Evolutionary conservation across 2,113 vertebrate species (phyloP), one percentile per base, ranked within the genome.

Genomic region (Aix galericulata): DNA sequence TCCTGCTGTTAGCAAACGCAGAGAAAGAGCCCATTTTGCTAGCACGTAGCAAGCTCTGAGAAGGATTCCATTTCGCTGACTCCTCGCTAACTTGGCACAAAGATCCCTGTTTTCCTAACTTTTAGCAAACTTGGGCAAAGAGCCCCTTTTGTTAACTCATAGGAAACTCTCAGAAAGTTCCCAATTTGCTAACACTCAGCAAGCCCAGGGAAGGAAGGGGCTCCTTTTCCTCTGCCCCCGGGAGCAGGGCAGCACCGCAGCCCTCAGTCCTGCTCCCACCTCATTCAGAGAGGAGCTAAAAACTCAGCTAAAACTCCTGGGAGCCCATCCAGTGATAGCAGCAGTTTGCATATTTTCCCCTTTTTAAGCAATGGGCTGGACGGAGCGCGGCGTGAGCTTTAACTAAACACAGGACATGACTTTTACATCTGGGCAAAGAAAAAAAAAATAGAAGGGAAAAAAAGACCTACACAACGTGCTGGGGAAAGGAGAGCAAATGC

Each of bases 291-390:
- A 29, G 91, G 53, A 86, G 69, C 50, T 91, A 48, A 80, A 92
- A 81, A 73, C 36, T 38, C 84, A 34, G 26, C 38, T 46, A 32
- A 25, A 34, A 27, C 62, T 85, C n/a, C 82, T 50, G 89, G 88
- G 80, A 96, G 71, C 5, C 67, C 66, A 67, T 91, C 93, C 88
- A 93, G 82, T 69, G 74, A 74, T 58, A 92, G 89, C 78, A 48
- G 53, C 86, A 32, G 89, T 91, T 80, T 82, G 92, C 97, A 97
- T 97, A 96, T 95, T 96, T 97, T 97, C 96, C 93, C 97, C 97
- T 97, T 97, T 97, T 97, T 95, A 96, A 97, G 97, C 84, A 93
- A 93, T 63, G 80, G 6, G 71, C 79, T 91, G 91, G 90, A 23
- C 13, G 72, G 89, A 73, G 71, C 42, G 31, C 1, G 9, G 55